These are phyloP conservation scores for Delia radicum DNA, from an alignment of 1,140 invertebrate species.

Conservation along the genomic window DNA sequence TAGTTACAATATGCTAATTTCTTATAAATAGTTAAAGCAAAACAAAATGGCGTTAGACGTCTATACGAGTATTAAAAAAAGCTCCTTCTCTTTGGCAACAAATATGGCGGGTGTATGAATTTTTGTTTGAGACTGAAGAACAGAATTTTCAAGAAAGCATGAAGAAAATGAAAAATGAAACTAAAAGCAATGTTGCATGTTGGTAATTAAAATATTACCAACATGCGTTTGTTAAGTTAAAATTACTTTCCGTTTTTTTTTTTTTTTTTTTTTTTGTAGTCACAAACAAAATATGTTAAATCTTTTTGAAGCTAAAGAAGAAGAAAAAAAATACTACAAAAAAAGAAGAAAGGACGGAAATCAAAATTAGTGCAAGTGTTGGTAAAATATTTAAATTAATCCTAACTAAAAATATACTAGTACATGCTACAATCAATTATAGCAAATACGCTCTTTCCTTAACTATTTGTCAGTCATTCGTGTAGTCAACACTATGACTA, in stretches of 20 bases:
- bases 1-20: neutral
- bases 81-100: neutral
- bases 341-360: neutral
- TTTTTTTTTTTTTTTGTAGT: neutral
- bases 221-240: slow-evolving; percentile 22
- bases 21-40: neutral
- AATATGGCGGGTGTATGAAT: neutral
- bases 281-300: neutral
- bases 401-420: too few relatives aligned
- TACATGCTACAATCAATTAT: too few relatives aligned
- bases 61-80: neutral
- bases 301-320: neutral
- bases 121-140: neutral
- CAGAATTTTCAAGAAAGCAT: neutral
- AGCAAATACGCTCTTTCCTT: too few relatives aligned
- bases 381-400: slow-evolving; percentile 6
- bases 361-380: slow-evolving; percentile 22
- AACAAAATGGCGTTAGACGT: slow-evolving; percentile 3
- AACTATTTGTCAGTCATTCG: too few relatives aligned
- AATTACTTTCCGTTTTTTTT: slow-evolving; percentile 9
- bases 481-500: too few relatives aligned
- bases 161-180: neutral
- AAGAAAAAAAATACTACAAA: neutral
- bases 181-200: slow-evolving; percentile 9
- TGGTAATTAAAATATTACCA: slow-evolving; percentile 19